Percentiles rank a stretch among this genome's conserved stretches.
These are phyloP conservation scores for Hesperia comma DNA, from an alignment of 2,888 invertebrate genomes.

Conservation along the genomic window DNA sequence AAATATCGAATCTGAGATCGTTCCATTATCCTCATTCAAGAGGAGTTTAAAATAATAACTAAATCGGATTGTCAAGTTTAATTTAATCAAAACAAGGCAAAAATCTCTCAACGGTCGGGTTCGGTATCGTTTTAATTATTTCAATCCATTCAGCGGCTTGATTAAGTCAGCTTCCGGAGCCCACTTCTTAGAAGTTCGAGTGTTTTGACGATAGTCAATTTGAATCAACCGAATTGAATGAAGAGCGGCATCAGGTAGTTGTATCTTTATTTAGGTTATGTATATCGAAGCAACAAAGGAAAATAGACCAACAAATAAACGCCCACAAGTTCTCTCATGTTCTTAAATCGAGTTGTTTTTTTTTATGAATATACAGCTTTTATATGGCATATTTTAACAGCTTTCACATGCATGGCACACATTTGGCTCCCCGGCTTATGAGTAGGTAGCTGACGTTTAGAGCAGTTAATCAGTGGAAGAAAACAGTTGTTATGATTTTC, in stretches of 20 bases:
- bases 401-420: no score
- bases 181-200: conserved; percentile 1
- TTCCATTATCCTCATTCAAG: not conserved
- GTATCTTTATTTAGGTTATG: conserved; percentile 1
- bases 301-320: no score
- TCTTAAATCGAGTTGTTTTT: no score
- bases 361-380: no score
- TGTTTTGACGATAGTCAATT: conserved; percentile 1
- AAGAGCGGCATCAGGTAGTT: not conserved
- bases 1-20: not conserved
- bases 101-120: conserved; percentile 7
- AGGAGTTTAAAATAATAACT: not conserved
- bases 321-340: no score
- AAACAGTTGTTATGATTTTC: no score
- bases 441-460: no score
- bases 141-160: conserved; percentile 13
- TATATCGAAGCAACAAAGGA: no score
- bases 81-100: conserved; percentile 7
- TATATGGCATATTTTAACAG: no score
- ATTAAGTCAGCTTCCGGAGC: not conserved
- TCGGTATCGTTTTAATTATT: conserved; percentile 11
- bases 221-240: conserved; percentile 5
- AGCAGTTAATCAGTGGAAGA: no score
- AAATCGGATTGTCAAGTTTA: conserved; percentile 34
- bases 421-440: no score